Evolutionary conservation across 1,140 invertebrate genomes (phyloP), one percentile per base, ranked within the genome.

Genomic region (Sarcophaga bullata): DNA sequence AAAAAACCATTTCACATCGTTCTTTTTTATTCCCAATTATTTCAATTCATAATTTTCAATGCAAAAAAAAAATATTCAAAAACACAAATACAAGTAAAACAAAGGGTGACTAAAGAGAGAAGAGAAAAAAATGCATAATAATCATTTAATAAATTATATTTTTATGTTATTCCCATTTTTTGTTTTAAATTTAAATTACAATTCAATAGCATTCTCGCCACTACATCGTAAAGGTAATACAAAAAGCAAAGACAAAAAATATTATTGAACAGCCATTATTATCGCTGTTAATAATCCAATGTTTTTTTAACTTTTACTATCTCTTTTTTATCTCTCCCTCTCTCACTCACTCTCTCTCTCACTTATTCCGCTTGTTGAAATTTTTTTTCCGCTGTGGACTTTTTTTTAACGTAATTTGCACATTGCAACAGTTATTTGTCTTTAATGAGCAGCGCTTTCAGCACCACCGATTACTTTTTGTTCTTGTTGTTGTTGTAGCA

Each of bases 271-370:
- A 9, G 9, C 7, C 7, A 19, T 17, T 68, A 19, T 17, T 68
- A 25, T 68, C 8, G 62, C 17, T 68, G 17, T 68, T 68, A 68
- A 68, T 68, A 68, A 68, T 25, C 62, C 62, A 25, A 68, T 68
- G 3, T 68, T 68, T 68, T 19, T 68, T 68, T 68, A 10, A 13
- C 6, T 6, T 52, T 3, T 6, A 3, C 1, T 37, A 1, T 37
- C 25, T 37, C n/a, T n/a, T n/a, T 37, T 37, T 37, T 37, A 37
- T 37, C 25, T 37, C 25, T 37, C 25, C 25, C 13, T 58, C 15
- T 13, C 54, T 13, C n/a, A 15, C 7, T 58, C n/a, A 15, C n/a
- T 58, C 54, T n/a, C 15, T 58, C 15, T 6, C 4, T 58, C n/a
- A 15, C 54, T 15, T 15, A 15, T 37, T 58, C 54, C n/a, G n/a